phyloP scores from a whole-genome alignment of 2,888 invertebrate genomes.

The Lasioglossum calceatum region DNA sequence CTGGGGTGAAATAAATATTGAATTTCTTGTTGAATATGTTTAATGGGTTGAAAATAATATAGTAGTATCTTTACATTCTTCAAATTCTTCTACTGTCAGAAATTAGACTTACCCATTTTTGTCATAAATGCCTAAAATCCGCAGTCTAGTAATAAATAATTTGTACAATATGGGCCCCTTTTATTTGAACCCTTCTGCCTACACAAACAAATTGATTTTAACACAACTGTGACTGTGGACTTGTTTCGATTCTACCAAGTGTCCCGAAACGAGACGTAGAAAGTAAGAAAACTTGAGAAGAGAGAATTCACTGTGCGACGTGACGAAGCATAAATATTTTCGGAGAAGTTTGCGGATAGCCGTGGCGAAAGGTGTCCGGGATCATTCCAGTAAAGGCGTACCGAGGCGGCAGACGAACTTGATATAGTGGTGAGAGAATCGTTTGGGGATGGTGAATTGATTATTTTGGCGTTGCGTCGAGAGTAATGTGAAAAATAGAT shows the following conservation, averaged over 20 bases:
- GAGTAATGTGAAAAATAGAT: slow-evolving; percentile 55
- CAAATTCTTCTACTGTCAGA: too few relatives aligned
- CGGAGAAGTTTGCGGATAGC: slow-evolving; percentile 38
- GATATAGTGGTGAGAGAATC: slow-evolving; percentile 53
- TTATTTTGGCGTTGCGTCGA: slow-evolving; percentile 63
- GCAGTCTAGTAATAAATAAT: too few relatives aligned
- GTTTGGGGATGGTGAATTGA: slow-evolving; percentile 60
- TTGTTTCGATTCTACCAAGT: not conserved
- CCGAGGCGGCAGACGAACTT: slow-evolving; percentile 54
- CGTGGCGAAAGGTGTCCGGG: slow-evolving; percentile 51
- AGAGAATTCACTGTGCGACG: too few relatives aligned
- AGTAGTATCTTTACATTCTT: too few relatives aligned
- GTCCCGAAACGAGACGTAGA: not conserved
- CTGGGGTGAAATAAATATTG: too few relatives aligned
- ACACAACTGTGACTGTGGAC: not conserved
- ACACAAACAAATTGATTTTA: too few relatives aligned
- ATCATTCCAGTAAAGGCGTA: slow-evolving; percentile 65
- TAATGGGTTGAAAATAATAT: too few relatives aligned
- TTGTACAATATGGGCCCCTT: too few relatives aligned
- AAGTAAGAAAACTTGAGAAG: not conserved
- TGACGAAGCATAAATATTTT: not conserved
- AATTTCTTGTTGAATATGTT: too few relatives aligned
- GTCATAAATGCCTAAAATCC: too few relatives aligned
- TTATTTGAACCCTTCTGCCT: too few relatives aligned
- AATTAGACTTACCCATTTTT: too few relatives aligned